Base-by-base conservation (phyloP, 2,113 vertebrate genomes). In the Calyptomena viridis region DNA sequence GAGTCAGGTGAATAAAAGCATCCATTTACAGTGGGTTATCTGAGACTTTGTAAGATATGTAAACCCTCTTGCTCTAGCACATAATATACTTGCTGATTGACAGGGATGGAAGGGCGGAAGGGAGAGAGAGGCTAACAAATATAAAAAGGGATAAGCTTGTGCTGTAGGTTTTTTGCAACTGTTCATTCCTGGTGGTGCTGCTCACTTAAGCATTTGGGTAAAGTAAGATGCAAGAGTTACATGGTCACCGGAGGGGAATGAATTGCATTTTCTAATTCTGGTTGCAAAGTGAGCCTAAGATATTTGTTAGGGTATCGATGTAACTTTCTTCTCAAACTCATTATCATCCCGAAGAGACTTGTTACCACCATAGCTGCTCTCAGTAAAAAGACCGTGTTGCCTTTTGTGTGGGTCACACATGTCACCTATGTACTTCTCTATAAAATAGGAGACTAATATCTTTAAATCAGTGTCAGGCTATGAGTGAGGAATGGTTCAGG, bases 1-100 rank as follows among this genome's bases (percentile, higher is more conserved):
- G 50, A 80, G 33, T 46, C 17, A 12, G 35, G 37, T 76, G 92
- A 95, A 89, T 95, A 78, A 91, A 94, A 93, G 23, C 62, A 68
- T 79, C 63, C 4, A 79, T 84, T 93, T 93, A 68, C 47, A 52
- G 56, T 60, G 84, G 81, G 59, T 91, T 78, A 55, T 77, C 42
- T 56, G 56, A 81, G 69, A 59, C 77, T 87, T 42, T n/a, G 19
- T 82, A 80, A 81, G 64, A 67, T 69, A 60, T 24, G 37, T 84
- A 78, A 91, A 49, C 69, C 27, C 37, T 82, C 44, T 75, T 91
- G 44, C 66, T 94, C 79, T 69, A 79, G 47, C 71, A 53, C 19
- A 22, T 83, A 83, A 80, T 77, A 39, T 31, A 83, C 13, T 20
- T 73, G 15, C 71, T 93, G 82, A 94, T 23, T 95, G 93, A 82